Evolutionary conservation across 64 coral and sea anemone genomes (phyloP).

Genomic region (Stylophora pistillata): DNA sequence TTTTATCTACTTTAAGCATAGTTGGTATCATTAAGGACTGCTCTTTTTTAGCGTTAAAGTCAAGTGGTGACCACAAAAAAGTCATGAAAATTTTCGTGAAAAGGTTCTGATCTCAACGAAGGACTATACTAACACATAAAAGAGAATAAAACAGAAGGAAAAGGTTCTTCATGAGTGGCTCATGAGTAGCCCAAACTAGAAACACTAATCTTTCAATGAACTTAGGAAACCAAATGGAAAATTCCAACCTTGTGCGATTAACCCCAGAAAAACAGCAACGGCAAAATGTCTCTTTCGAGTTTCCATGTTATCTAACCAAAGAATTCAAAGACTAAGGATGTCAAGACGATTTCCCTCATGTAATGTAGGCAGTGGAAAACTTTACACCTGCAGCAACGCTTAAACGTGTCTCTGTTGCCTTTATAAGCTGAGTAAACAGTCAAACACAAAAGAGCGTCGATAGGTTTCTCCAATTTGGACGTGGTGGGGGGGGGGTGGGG

Average conservation of each 20-base stretch:
- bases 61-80: too few relatives aligned
- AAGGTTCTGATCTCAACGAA: too few relatives aligned
- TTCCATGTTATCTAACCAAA: neutral
- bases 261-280: neutral
- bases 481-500: too few relatives aligned
- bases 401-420: too few relatives aligned
- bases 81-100: too few relatives aligned
- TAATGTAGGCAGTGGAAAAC: neutral
- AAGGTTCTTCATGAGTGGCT: neutral
- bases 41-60: too few relatives aligned
- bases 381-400: neutral
- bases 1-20: too few relatives aligned
- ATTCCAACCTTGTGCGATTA: neutral
- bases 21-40: too few relatives aligned
- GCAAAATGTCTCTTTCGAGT: neutral
- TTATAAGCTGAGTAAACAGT: constrained; percentile 5
- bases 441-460: neutral
- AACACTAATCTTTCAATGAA: neutral
- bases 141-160: neutral
- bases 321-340: neutral
- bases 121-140: too few relatives aligned
- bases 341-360: neutral
- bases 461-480: too few relatives aligned
- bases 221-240: neutral
- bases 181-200: neutral